phyloP scores from a whole-genome alignment of 1,140 invertebrate genomes.

The Papilio helenus region DNA sequence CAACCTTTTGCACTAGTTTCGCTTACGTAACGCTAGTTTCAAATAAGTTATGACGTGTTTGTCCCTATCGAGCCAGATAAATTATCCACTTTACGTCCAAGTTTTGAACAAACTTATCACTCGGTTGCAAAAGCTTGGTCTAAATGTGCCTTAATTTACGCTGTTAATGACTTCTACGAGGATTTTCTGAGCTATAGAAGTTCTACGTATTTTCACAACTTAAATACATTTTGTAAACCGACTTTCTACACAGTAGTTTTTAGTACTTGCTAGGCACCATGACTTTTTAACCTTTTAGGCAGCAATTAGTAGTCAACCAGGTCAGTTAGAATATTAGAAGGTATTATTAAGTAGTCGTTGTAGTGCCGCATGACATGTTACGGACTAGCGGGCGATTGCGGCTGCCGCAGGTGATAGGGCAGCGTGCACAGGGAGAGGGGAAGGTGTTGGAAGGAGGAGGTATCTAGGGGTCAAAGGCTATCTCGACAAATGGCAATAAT shows the following conservation, averaged over 20 bases:
- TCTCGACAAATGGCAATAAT: constrained; percentile 74
- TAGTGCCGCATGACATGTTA: neutral
- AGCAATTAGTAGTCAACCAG: neutral
- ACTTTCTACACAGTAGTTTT: no score
- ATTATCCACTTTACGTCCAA: constrained; percentile 9
- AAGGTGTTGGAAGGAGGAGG: constrained; percentile 42
- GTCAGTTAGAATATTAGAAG: neutral
- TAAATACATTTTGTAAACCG: neutral
- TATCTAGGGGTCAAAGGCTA: constrained; percentile 53
- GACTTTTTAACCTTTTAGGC: no score
- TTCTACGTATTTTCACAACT: neutral
- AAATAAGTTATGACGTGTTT: constrained; percentile 21
- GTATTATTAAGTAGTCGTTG: no score
- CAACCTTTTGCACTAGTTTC: constrained; percentile 2
- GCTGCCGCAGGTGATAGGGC: neutral
- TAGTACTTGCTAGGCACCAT: no score
- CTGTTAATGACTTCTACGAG: neutral
- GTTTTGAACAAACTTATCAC: neutral
- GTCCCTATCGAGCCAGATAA: neutral
- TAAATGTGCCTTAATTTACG: neutral
- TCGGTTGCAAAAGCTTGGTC: neutral
- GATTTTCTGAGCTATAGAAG: neutral
- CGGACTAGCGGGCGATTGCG: neutral
- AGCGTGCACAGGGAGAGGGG: constrained; percentile 40
- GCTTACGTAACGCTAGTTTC: constrained; percentile 2